A percentile compares a stretch with the other conserved stretches of the same genome.
phyloP scores from a whole-genome alignment of 2,888 invertebrate species.

The Schrankia costaestrigalis region DNA sequence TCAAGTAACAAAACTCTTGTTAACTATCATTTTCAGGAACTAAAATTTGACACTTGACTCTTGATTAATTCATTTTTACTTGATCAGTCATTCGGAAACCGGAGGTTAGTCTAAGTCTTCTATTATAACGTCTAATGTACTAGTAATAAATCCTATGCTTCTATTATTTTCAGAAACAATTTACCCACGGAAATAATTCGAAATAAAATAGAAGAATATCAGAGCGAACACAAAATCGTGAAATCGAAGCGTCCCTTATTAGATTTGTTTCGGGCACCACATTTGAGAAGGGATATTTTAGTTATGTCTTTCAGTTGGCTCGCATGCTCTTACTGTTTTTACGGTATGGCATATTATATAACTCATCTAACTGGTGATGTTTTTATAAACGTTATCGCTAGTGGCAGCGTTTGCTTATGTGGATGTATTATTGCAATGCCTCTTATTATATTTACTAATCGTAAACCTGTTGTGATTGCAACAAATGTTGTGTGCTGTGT shows the following conservation, averaged over 20 bases:
- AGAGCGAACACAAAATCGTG: constrained; percentile 36
- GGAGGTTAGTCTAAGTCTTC: too few relatives aligned
- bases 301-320: constrained; percentile 88
- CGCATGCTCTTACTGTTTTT: constrained; percentile 86
- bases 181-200: constrained; percentile 64
- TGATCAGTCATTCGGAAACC: too few relatives aligned
- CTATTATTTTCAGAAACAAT: constrained; percentile 49
- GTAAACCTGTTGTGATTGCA: constrained; percentile 81
- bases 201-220: constrained; percentile 54
- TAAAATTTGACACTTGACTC: too few relatives aligned
- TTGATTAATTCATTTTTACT: too few relatives aligned
- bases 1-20: too few relatives aligned
- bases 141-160: too few relatives aligned
- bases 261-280: constrained; percentile 84
- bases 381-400: constrained; percentile 88
- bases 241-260: constrained; percentile 61
- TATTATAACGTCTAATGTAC: too few relatives aligned
- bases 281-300: constrained; percentile 84
- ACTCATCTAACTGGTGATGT: constrained; percentile 88
- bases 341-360: constrained; percentile 89
- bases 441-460: constrained; percentile 82
- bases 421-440: constrained; percentile 82
- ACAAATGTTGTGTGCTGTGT: constrained; percentile 80
- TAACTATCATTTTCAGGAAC: too few relatives aligned
- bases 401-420: constrained; percentile 81